phyloP scores from a whole-genome alignment of 2,113 vertebrate species.

The Fulmarus glacialis region DNA sequence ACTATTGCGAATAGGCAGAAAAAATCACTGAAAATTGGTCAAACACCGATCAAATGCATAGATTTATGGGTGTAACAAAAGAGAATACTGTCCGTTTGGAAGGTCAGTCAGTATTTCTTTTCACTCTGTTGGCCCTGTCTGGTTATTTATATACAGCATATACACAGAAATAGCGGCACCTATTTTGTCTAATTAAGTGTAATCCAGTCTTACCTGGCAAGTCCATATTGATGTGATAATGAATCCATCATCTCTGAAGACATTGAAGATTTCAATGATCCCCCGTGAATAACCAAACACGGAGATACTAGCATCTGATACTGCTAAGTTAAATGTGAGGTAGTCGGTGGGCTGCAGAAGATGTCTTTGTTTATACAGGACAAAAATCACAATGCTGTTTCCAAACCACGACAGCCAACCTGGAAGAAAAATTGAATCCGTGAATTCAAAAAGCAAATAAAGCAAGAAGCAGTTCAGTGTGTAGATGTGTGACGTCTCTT shows the following conservation, averaged over 20 bases:
- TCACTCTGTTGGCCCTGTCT: background rate
- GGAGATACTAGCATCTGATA: constrained; percentile 85
- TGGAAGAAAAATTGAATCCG: constrained; percentile 32
- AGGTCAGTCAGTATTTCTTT: background rate
- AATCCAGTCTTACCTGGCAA: constrained; percentile 79
- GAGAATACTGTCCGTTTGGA: background rate
- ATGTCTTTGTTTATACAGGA: constrained; percentile 83
- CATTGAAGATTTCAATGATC: constrained; percentile 86
- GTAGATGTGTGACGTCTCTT: background rate
- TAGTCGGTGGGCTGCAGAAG: constrained; percentile 83
- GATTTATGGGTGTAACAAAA: background rate
- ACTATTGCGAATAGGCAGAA: accelerated
- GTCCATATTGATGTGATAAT: constrained; percentile 87
- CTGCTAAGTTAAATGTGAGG: constrained; percentile 85
- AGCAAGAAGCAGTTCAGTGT: background rate
- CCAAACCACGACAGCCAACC: constrained; percentile 90
- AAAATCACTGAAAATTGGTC: background rate
- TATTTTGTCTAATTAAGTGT: background rate
- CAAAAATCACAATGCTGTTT: constrained; percentile 87
- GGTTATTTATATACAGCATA: background rate
- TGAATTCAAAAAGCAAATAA: background rate
- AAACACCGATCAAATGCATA: background rate
- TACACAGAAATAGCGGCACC: background rate
- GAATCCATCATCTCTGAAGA: constrained; percentile 85
- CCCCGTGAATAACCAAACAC: constrained; percentile 87